Base-by-base conservation (phyloP, 2,797 vertebrate genomes). In the Sitta carolinensis region DNA sequence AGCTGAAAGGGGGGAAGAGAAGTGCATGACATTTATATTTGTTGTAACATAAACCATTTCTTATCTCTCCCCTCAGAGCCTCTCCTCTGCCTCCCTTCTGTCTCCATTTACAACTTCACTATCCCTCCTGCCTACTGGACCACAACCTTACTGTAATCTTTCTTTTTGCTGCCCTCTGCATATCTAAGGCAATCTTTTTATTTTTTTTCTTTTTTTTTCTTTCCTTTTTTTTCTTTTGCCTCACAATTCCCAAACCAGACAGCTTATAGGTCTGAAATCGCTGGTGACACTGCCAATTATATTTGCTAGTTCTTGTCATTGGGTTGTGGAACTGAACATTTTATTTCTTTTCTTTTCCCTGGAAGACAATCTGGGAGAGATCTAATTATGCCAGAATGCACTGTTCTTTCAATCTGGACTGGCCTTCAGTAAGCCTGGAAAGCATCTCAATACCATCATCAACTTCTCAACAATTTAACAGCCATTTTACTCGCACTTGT, bases 91-190 rank as follows among this genome's bases (percentile, higher is more conserved):
- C 43, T 95, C 51, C 70, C 47, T 83, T 85, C 86, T 92, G 82
- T 95, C 93, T 96, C 83, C 64, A 42, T 96, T 94, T 96, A 94
- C 87, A 93, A 68, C 88, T 93, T 94, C 77, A 91, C 93, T 95
- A 82, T 94, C 50, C 82, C 27, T 81, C 25, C 69, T 83, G 77
- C 69, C 95, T 94, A 86, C 57, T 83, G 96, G 96, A 94, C 73
- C 36, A 77, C 70, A 96, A 93, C 87, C 84, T 88, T 80, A 70
- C 43, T 16, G 25, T 81, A 95, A 95, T 93, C 76, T 93, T 89
- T 86, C 59, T 86, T 89, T 91, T 79, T 93, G 68, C 63, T 87
- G 78, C 57, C 23, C n/a, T 86, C 57, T 93, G 84, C 91, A 89
- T 94, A 75, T 78, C 45, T 87, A 82, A 89, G 30, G 55, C 59